Evolutionary conservation across 2,888 invertebrate genomes (phyloP), one percentile per base, ranked within the genome.

Genomic region (Hypercompe scribonia): DNA sequence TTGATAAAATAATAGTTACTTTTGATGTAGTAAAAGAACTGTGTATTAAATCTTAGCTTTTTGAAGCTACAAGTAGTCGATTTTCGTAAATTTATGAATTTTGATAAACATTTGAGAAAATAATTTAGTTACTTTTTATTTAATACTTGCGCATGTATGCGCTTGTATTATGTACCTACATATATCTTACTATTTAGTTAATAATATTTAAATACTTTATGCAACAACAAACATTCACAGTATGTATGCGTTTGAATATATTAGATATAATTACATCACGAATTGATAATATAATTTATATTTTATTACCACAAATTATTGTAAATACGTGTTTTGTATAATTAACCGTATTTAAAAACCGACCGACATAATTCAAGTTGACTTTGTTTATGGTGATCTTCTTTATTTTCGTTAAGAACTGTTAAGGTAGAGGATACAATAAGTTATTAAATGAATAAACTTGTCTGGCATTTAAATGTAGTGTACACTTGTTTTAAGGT

Each of bases 1-100:
- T 54, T 34, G 54, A 73, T 72, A 39, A 36, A 73, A 65, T 73
- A 46, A 61, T 46, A 65, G 18, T 46, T 66, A 34, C 69, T 68
- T 69, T 65, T 8, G 46, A 65, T 36, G 18, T 58, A 42, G 21
- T 42, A 24, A 31, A 36, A 61, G 34, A 21, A 15, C 18, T 3
- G 28, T 36, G 4, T 58, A 36, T 28, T 54, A 36, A n/a, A 54
- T 65, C 11, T 31, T 8, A 50, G 33, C 13, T 65, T 54, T 70
- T 65, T 64, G 24, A 11, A 39, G 31, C 39, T 42, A 42, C 13
- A 28, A 65, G 65, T 39, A n/a, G 39, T 65, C 61, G 31, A 58
- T 66, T 46, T 31, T 31, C 11, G 18, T 31, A 4, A 21, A 65
- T 39, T 7, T 15, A 15, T 31, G 31, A 46, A 66, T 42, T 61